Evolutionary conservation across 2,888 invertebrate species (phyloP).

Genomic region (Barypeithes pellucidus): DNA sequence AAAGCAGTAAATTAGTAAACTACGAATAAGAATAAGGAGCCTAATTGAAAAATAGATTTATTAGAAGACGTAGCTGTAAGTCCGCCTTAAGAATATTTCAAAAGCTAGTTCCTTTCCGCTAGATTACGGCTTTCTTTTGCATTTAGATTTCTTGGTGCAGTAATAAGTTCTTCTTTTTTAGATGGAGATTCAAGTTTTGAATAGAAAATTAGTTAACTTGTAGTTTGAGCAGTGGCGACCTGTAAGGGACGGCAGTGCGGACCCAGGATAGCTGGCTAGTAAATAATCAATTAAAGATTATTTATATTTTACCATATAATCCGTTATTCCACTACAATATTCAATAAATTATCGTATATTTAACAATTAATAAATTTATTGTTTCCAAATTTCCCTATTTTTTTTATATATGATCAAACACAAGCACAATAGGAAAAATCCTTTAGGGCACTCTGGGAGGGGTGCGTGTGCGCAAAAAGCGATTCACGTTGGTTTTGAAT

Average conservation of each 20-base stretch:
- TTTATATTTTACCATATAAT: too few species aligned
- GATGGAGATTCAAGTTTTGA: neutral
- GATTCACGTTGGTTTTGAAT: too few species aligned
- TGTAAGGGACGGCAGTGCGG: too few species aligned
- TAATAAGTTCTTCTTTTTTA: neutral
- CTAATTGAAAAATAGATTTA: conserved; percentile 40
- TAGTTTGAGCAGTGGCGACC: neutral
- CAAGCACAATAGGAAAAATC: too few species aligned
- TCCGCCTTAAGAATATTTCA: conserved; percentile 12
- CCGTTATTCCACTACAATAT: too few species aligned
- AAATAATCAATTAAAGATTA: neutral
- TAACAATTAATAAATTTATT: too few species aligned
- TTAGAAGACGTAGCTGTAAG: conserved; percentile 16
- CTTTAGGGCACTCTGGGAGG: too few species aligned
- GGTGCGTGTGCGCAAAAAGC: too few species aligned
- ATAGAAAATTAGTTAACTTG: neutral
- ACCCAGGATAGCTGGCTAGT: too few species aligned
- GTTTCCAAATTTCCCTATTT: too few species aligned
- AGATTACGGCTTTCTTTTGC: conserved; percentile 18
- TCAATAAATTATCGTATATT: too few species aligned
- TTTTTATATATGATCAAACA: too few species aligned
- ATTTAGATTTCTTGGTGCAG: conserved; percentile 22
- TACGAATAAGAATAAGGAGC: conserved; percentile 23
- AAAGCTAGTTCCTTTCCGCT: conserved; percentile 31
- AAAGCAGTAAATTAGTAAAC: conserved; percentile 18